Base-by-base conservation (phyloP, 2,797 vertebrate species). In the Euthynnus affinis region DNA sequence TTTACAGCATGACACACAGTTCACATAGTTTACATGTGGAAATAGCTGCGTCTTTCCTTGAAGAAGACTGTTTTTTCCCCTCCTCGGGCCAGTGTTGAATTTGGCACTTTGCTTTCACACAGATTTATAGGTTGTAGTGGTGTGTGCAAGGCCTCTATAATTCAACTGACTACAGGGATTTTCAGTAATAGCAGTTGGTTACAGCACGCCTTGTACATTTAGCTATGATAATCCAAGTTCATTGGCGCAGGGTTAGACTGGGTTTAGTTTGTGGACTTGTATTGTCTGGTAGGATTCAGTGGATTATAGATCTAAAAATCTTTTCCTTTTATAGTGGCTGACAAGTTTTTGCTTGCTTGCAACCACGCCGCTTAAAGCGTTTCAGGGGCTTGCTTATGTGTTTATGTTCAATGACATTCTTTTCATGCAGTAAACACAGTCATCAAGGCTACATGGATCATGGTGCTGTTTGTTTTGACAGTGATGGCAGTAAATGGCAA, bases 281-380 rank as follows among this genome's bases (percentile, higher is more conserved):
- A 71, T 87, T 85, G 88, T 91, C 87, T 90, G 76, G 37, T n/a
- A 40, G 88, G 72, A 86, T 83, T 87, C 15, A 2, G 60, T 22
- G 74, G 85, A 93, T 92, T 88, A 81, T 53, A 90, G 84, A 82
- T 78, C 72, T 84, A 71, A 82, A 84, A 87, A 78, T 69, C 2
- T 7, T 86, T 82, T 80, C 55, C 83, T 87, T 82, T 88, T 69
- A 56, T 78, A 81, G 81, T 73, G 70, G 49, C 59, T 65, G 74
- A 71, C 85, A 84, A n/a, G 87, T 85, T 78, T 85, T 77, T 71
- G 55, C 87, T 74, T 87, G 87, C 87, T 76, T 85, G 44, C n/a
- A 71, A 17, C 53, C 59, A 3, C 13, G 22, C 74, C 71, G 76
- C 60, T 83, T 65, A 71, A 74, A 67, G 59, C 55, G 59, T 69